phyloP scores from a whole-genome alignment of 2,888 invertebrate species.

The Hypsopygia costalis region DNA sequence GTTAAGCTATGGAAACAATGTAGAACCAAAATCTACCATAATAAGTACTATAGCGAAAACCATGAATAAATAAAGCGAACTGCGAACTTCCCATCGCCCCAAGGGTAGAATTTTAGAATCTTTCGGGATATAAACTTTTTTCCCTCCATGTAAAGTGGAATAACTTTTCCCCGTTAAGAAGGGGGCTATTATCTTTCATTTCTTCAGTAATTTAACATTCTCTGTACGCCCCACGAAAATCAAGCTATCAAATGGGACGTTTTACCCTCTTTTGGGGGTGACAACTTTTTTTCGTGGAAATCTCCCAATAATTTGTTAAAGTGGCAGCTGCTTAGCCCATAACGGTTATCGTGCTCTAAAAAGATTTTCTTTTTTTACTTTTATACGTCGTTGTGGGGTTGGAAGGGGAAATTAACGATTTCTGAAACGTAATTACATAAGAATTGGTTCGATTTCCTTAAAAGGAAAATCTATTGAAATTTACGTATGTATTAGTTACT shows the following conservation, averaged over 20 bases:
- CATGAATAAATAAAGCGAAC: slow-evolving; percentile 73
- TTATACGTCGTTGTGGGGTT: slow-evolving; percentile 23
- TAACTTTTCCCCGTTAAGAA: slow-evolving; percentile 60
- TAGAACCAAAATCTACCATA: slow-evolving; percentile 1
- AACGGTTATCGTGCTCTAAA: slow-evolving; percentile 73
- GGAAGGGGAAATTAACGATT: slow-evolving; percentile 24
- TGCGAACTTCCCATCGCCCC: slow-evolving; percentile 42
- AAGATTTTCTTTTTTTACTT: slow-evolving; percentile 44
- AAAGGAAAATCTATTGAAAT: background rate
- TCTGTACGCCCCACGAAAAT: slow-evolving; percentile 64
- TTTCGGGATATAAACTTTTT: slow-evolving; percentile 69
- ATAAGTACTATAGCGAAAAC: slow-evolving; percentile 35
- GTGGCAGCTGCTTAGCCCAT: slow-evolving; percentile 75
- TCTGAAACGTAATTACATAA: slow-evolving; percentile 1
- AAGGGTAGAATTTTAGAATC: slow-evolving; percentile 63
- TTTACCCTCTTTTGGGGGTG: slow-evolving; percentile 63
- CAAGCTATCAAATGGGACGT: slow-evolving; percentile 74
- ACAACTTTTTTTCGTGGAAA: slow-evolving; percentile 71
- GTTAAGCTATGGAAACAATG: too few species aligned
- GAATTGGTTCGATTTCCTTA: background rate
- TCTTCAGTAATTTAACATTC: slow-evolving; percentile 78
- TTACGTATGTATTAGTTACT: too few species aligned
- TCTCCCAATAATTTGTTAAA: slow-evolving; percentile 77
- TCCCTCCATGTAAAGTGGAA: slow-evolving; percentile 48
- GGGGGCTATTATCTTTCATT: slow-evolving; percentile 78